Evolutionary conservation across 2,113 vertebrate species (phyloP), one percentile per base, ranked within the genome.

Genomic region (Pterocles orientalis): DNA sequence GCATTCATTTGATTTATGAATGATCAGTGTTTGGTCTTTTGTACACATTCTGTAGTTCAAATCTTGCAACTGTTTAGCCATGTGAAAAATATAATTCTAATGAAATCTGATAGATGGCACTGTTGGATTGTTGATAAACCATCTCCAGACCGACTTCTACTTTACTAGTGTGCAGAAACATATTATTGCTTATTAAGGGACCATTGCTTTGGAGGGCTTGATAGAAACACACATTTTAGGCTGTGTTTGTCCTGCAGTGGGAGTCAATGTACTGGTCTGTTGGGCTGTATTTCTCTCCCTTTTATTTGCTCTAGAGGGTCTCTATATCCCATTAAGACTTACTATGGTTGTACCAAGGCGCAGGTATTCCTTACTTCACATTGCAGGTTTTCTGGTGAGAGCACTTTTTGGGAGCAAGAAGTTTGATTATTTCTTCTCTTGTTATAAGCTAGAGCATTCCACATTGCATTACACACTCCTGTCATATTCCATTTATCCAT

Each of bases 61-160:
- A 87, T 36, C 6, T 71, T 69, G 29, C 58, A 89, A 9, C 14
- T 39, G 21, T 86, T 95, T 64, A 41, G 33, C 41, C 10, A 13
- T 68, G 75, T 8, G 21, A 88, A 82, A 82, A 90, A 71, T 75
- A 77, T 54, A 79, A 81, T 96, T 90, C 91, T 94, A 76, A 73
- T 86, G 72, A 72, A 90, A 82, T 91, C 91, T 94, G 96, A 80
- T 94, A 98, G 97, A 96, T 98, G 97, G 97, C 97, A 96, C 80
- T 98, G 94, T 98, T 97, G 97, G 84, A 97, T 50, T 95, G 94
- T 72, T 95, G 76, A 95, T 97, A 88, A 94, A 95, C 47, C 17
- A 43, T 34, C 78, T 72, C 65, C 73, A 92, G 69, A 14, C 36
- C 54, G 71, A 85, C 17, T 94, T 57, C 28, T 89, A 11, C 0